Evolutionary conservation across 2,797 vertebrate genomes (phyloP), one percentile per base, ranked within the genome.

Genomic region (Hemitrygon akajei): DNA sequence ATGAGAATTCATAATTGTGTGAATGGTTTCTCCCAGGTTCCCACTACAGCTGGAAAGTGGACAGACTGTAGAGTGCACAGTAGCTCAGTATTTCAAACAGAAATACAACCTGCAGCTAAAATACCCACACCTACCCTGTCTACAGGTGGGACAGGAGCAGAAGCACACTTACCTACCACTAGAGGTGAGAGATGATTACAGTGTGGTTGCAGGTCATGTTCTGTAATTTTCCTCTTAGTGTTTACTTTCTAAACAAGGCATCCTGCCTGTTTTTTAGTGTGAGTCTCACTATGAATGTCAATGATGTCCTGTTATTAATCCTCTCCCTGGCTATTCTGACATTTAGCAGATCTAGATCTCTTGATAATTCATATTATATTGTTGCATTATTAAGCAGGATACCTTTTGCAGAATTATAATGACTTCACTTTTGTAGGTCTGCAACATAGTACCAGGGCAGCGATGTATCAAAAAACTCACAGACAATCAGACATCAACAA

Each of bases 41-140:
- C 99, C 99, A 0, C 96, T 99, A 95, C 99, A 99, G 96, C 96
- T 99, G 93, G 99, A 99, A 96, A 99, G 98, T 1, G 99, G 99
- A 73, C 99, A 99, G 96, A 99, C 99, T 2, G 99, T 99, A 95
- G 99, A 99, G 96, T 99, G 99, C 96, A 99, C 99, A 11, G 99
- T 99, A 95, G 99, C 99, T 79, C 99, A 99, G 95, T 99, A 99
- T 97, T 99, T 99, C 95, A 99, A 99, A 96, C 98, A 99, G 96
- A 99, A 99, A 96, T 99, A 99, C 96, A 99, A 98, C 96, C 97
- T 99, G 96, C 99, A 99, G 96, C 97, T 99, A 94, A 99, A 99
- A 94, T 99, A 99, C 96, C 99, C 99, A 92, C 99, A 99, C 96
- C 97, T 99, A 76, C 99, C 99, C 91, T 99, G 99, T 95, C 97